phyloP scores from a whole-genome alignment of 2,888 invertebrate genomes.

The Steinernema hermaphroditum region DNA sequence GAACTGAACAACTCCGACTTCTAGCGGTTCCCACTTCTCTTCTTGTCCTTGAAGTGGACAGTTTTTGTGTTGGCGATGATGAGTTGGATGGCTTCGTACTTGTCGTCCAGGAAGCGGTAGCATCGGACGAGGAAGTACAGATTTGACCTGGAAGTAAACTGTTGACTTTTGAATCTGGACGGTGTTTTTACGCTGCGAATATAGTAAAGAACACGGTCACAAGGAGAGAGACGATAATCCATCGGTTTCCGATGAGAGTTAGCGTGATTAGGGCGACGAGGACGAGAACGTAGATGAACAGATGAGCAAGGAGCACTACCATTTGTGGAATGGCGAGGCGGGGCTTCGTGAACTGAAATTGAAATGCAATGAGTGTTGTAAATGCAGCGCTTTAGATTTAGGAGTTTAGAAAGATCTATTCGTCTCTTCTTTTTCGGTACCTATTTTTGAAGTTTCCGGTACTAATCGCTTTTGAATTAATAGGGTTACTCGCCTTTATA shows the following conservation, averaged over 20 bases:
- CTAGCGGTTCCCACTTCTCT: not conserved
- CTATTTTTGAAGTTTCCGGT: too few relatives aligned
- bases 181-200: not conserved
- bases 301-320: not conserved
- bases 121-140: slow-evolving; percentile 36
- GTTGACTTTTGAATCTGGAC: too few relatives aligned
- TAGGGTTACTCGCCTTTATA: too few relatives aligned
- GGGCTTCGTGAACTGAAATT: slow-evolving; percentile 3
- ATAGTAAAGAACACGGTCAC: not conserved
- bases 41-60: slow-evolving; percentile 48
- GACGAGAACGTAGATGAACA: slow-evolving; percentile 3
- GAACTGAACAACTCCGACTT: not conserved
- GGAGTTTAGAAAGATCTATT: too few relatives aligned
- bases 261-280: not conserved
- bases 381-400: too few relatives aligned
- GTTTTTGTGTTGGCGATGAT: slow-evolving; percentile 44
- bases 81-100: slow-evolving; percentile 39
- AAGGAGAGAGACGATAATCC: slow-evolving; percentile 4
- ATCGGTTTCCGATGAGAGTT: slow-evolving; percentile 5
- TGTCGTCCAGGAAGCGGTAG: slow-evolving; percentile 42
- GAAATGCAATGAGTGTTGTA: too few relatives aligned
- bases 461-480: too few relatives aligned
- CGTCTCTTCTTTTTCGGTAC: too few relatives aligned
- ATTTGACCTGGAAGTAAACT: not conserved
- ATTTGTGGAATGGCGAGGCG: slow-evolving; percentile 4